Base-by-base conservation (phyloP, 1,140 invertebrate species). In the Lasioglossum baleicum region DNA sequence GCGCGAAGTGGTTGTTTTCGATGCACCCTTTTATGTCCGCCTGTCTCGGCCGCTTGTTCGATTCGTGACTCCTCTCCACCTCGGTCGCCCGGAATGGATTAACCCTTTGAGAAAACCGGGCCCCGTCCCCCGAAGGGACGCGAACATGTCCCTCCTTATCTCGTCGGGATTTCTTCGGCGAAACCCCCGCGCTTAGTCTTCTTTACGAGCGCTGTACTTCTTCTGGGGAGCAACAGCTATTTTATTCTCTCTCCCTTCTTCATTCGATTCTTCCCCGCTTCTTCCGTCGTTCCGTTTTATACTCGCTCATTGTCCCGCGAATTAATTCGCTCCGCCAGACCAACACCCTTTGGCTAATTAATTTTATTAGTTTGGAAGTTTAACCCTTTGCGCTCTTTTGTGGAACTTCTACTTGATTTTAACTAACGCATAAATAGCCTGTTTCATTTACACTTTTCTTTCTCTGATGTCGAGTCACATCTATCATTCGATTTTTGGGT, bases 21-120 rank as follows among this genome's bases (percentile, higher is more conserved):
- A 64, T 64, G 35, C 31, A 40, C 31, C 61, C 31, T 40, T 64
- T 63, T 63, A 63, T 31, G 60, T 35, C 22, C 60, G 60, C 17
- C 56, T 63, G 26, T 63, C 60, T 31, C 60, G 60, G 3, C 11
- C 13, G 5, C 60, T 64, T 7, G 61, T 64, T 40, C 31, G 61
- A 64, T 40, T 64, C 61, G 61, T 64, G 61, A 64, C 61, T 64
- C 61, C 31, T 64, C 20, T 40, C 61, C 61, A 20, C n/a, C 31
- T 40, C 17, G 31, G 11, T 35, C 15, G 2, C 31, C 10, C 13
- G 17, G 17, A 64, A 64, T 64, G 61, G 61, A 64, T 64, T 64
- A 64, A 64, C 61, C 61, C 61, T 64, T 40, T 40, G 61, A 7
- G 35, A 64, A 35, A 35, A 20, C 61, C 13, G 17, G 31, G 20